Percentiles rank a stretch among this genome's conserved stretches.
Conservation (phyloP, 2,113 vertebrate genomes). For the Oryzias javanicus region DNA sequence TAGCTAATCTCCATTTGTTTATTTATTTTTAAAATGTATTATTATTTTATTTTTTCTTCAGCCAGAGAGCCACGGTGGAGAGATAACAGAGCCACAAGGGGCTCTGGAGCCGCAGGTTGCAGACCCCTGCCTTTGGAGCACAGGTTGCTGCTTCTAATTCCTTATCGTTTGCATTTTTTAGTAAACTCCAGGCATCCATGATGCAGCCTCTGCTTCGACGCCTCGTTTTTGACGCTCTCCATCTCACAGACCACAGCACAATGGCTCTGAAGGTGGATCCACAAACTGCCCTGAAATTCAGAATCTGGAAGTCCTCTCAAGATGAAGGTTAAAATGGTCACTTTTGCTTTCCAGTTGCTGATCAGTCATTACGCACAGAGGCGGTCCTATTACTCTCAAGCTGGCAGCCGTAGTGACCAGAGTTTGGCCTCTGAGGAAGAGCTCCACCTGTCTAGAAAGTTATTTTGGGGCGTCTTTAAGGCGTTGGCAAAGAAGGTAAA, state of each 20-base stretch:
- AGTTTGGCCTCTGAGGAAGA: slow-evolving; percentile 87
- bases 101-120: too few species aligned
- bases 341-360: slow-evolving; percentile 78
- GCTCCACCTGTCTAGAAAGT: slow-evolving; percentile 87
- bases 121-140: too few species aligned
- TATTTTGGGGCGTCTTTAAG: slow-evolving; percentile 94
- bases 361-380: slow-evolving; percentile 91
- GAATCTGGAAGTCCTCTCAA: background rate
- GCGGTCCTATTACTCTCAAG: slow-evolving; percentile 90
- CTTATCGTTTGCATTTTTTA: slow-evolving; percentile 54
- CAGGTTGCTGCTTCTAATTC: slow-evolving; percentile 12
- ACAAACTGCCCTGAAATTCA: background rate
- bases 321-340: background rate
- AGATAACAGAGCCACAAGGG: too few species aligned
- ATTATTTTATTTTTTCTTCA: too few species aligned
- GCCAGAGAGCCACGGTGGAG: too few species aligned
- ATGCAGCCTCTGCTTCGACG: slow-evolving; percentile 89
- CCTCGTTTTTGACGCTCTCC: slow-evolving; percentile 88
- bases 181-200: slow-evolving; percentile 87
- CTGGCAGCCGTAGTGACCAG: slow-evolving; percentile 79
- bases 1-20: too few species aligned
- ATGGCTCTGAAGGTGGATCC: slow-evolving; percentile 87
- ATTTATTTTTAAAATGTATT: too few species aligned
- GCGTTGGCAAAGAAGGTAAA: slow-evolving; percentile 88
- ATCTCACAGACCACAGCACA: slow-evolving; percentile 85